Percentiles rank a stretch among this genome's conserved stretches.
Evolutionary conservation across 2,888 invertebrate genomes (phyloP).

Genomic region (Nephrotoma flavescens): DNA sequence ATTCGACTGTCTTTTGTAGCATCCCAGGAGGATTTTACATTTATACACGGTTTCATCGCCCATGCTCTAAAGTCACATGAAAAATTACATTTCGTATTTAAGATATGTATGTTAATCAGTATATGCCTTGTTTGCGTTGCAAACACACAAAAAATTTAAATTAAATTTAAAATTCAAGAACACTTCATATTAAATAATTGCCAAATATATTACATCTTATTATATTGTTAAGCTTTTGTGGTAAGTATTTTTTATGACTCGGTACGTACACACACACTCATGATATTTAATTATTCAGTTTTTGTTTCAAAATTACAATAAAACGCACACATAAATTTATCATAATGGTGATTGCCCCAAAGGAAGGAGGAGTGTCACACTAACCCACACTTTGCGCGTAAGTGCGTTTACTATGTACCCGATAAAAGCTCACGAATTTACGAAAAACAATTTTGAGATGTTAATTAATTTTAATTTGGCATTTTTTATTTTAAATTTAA

Average conservation of each 20-base stretch:
- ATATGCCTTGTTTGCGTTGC: background rate
- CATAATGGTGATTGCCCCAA: background rate
- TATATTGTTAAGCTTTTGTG: background rate
- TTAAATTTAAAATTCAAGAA: background rate
- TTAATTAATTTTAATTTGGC: background rate
- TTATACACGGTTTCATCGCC: background rate
- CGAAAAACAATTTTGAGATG: background rate
- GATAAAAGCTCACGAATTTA: background rate
- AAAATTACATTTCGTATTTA: background rate
- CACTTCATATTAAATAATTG: background rate
- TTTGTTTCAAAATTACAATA: background rate
- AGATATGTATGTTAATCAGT: background rate
- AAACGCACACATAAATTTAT: background rate
- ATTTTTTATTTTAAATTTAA: background rate
- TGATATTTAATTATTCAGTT: background rate
- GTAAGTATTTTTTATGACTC: background rate
- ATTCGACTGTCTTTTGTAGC: too few relatives aligned
- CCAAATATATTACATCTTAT: background rate
- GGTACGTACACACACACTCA: background rate
- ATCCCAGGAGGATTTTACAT: background rate
- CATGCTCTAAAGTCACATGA: background rate
- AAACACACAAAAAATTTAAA: background rate
- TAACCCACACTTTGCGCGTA: background rate
- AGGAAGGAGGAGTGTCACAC: too few relatives aligned
- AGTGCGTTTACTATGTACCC: background rate